phyloP scores from a whole-genome alignment of 2,113 vertebrate species.

The Agapornis roseicollis region DNA sequence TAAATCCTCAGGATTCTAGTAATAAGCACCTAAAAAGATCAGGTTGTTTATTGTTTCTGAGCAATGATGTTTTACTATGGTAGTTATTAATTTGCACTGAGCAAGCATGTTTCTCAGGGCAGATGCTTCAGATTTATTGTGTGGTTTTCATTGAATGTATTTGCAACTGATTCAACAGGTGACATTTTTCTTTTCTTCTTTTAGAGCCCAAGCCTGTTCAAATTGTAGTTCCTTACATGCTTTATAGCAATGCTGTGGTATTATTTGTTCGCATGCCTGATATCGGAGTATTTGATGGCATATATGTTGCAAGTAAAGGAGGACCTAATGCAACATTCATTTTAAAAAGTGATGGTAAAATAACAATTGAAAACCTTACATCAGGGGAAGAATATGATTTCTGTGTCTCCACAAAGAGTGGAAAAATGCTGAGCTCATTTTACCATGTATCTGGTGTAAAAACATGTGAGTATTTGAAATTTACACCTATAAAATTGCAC shows the following conservation, averaged over 20 bases:
- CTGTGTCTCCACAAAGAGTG: conserved; percentile 75
- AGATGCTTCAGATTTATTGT: not conserved
- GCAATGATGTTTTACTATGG: not conserved
- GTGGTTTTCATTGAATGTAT: not conserved
- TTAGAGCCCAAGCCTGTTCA: conserved; percentile 68
- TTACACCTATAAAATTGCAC: not conserved
- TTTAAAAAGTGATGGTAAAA: conserved; percentile 47
- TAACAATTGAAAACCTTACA: conserved; percentile 73
- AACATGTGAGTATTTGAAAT: conserved; percentile 78
- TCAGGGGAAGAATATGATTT: conserved; percentile 81
- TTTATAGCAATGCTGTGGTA: conserved; percentile 32
- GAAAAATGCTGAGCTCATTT: conserved; percentile 69
- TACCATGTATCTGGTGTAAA: conserved; percentile 72
- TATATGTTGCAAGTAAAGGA: conserved; percentile 53
- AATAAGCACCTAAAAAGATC: not conserved
- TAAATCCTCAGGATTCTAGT: not conserved
- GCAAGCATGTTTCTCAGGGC: not conserved
- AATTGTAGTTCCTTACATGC: conserved; percentile 53
- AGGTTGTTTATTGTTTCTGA: not conserved
- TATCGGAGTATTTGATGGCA: conserved; percentile 69
- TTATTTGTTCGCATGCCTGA: conserved; percentile 67
- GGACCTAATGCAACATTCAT: conserved; percentile 52
- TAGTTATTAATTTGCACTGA: not conserved
- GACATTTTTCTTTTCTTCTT: not conserved
- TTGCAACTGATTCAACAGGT: not conserved